Base-by-base conservation (phyloP, 2,113 vertebrate species). In the Chroicocephalus ridibundus region DNA sequence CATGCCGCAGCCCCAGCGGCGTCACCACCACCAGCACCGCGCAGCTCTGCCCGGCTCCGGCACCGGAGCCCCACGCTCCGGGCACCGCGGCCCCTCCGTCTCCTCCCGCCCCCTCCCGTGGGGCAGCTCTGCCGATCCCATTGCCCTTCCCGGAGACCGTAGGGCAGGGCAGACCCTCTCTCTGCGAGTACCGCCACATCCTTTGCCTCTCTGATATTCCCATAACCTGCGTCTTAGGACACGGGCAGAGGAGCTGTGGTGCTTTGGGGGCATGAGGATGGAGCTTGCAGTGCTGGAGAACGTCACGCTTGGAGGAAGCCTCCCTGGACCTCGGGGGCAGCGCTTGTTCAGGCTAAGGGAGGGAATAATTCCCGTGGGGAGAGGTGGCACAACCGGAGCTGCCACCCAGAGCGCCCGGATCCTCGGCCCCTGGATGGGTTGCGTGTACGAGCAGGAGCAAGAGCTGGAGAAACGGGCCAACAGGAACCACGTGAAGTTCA, bases 61-160 rank as follows among this genome's bases (percentile, higher is more conserved):
- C 61, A 38, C 49, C 2, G 1, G 14, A 47, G 10, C 36, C 32
- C 32, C 42, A 9, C 1, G 5, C n/a, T 13, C 9, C 40, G 32
- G 42, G 36, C 8, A 3, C 44, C 2, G 0, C 5, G 0, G 57
- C 13, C 22, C 47, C 52, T 80, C 29, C 54, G 26, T 32, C 57
- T 61, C 82, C 40, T 75, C 62, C 55, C 57, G 68, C 9, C 32
- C 61, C 32, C 60, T 61, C 38, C 77, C 25, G 1, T 10, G 15
- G 32, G 38, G 36, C 29, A 57, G 40, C n/a, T 83, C 71, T 54
- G 38, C 51, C 11, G 2, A 27, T 29, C 16, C 46, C 26, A 11
- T 22, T 40, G 38, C 64, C 57, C 47, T 72, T 57, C 32, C 52
- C 5, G 2, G 25, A 61, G 36, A 47, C 42, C 0, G 0, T 1